Evolutionary conservation across 2,113 vertebrate genomes (phyloP), one percentile per base, ranked within the genome.

Genomic region (Columba livia): DNA sequence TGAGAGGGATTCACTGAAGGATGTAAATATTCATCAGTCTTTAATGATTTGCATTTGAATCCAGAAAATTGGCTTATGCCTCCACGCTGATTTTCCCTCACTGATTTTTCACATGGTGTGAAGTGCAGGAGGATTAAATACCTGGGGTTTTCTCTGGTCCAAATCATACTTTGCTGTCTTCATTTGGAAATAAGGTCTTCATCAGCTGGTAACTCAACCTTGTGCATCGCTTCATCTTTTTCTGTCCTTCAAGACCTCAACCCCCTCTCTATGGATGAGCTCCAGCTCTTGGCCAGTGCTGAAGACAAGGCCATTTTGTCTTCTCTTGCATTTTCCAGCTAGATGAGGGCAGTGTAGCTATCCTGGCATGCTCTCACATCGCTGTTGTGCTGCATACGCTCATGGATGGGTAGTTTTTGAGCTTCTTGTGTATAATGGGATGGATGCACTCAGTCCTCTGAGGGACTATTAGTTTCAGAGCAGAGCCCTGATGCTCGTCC

Each of bases 31-130:
- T 96, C 88, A 96, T 94, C 88, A 84, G 90, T 42, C 61, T 88
- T 85, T 87, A 89, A 88, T 81, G 92, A 93, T 96, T 96, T 96
- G 90, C 92, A 96, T 97, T 96, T 94, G 94, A 97, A 96, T 96
- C 92, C 85, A 93, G 90, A 95, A 96, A 96, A 93, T 94, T 96
- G 93, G 90, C 95, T 95, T 96, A 93, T 84, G 73, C 36, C 80
- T 94, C 61, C 80, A 79, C 31, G 10, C 80, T 94, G 94, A 92
- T 93, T 94, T 97, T 94, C 94, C 89, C 81, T 93, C 28, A 7
- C 57, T 74, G 77, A 90, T 96, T 92, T 47, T 93, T 77, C 92
- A 92, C 40, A 57, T 69, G 40, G 83, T 72, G 71, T 86, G 86
- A 93, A 93, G 25, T 61, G 65, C 77, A 57, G 77, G 57, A 86